Base-by-base conservation (phyloP, 2,113 vertebrate genomes). In the Panthera uncia region DNA sequence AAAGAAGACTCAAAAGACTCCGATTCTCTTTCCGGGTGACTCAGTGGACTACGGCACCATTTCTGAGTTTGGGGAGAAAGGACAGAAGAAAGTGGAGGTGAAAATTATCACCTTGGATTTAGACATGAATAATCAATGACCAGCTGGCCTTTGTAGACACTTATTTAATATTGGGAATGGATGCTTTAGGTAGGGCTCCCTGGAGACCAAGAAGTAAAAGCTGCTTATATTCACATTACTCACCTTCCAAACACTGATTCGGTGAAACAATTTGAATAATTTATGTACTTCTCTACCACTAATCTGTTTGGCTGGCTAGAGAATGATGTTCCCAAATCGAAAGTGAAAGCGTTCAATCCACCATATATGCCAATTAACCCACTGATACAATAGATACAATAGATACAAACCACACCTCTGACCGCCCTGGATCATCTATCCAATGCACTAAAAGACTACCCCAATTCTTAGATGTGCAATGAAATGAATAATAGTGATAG, bases 201-300 rank as follows among this genome's bases (percentile, higher is more conserved):
- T 50, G 31, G 73, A 95, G 41, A 83, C 25, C 55, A 95, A 95
- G 71, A 92, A 95, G 66, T 45, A 38, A 71, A 92, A 66, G 8
- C 55, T 83, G 52, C 23, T 19, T 52, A 8, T 21, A 33, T 48
- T 92, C 61, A 50, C 13, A 8, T 52, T 29, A n/a, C 8, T 69
- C 25, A 55, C 15, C 10, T 82, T 80, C 45, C 41, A 25, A 84
- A 63, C 33, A 87, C 1, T 36, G 19, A 12, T 74, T 38, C 18
- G 15, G 41, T 21, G 11, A 69, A 84, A 36, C 2, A 23, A 48
- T 9, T 15, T 2, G 25, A 80, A 84, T 66, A 19, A n/a, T 78
- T 80, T 27, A 69, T 16, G 31, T 25, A 66, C 21, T 68, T 71
- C 27, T 89, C 50, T 81, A 31, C 36, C 25, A 55, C 27, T 21